phyloP scores from a whole-genome alignment of 2,888 invertebrate genomes.

The Hofmannophila pseudospretella region DNA sequence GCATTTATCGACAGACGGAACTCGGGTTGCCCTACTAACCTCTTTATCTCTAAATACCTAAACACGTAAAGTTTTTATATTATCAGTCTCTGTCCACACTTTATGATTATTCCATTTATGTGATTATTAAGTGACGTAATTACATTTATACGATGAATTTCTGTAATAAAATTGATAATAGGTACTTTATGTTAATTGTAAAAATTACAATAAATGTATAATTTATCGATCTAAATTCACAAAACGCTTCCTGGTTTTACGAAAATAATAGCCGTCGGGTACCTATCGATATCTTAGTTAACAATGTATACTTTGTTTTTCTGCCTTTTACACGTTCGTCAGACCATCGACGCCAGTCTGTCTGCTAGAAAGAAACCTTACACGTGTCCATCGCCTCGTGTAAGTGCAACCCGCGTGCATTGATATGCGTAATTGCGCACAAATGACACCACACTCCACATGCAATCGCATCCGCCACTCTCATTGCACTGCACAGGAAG shows the following conservation, averaged over 20 bases:
- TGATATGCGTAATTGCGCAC: slow-evolving; percentile 22
- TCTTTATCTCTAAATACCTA: slow-evolving; percentile 9
- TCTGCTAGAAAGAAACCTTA: slow-evolving; percentile 16
- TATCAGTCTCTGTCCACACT: background rate
- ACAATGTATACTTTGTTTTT: no score
- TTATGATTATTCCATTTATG: background rate
- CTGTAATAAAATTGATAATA: no score
- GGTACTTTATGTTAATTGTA: no score
- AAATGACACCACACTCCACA: slow-evolving; percentile 7
- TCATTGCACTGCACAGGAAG: no score
- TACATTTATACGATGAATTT: background rate
- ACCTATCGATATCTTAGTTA: no score
- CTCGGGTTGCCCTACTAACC: slow-evolving; percentile 13
- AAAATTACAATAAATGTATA: no score
- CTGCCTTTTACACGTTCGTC: no score
- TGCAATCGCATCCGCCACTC: background rate
- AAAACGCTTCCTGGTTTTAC: no score
- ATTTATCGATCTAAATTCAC: no score
- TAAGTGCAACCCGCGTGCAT: slow-evolving; percentile 2
- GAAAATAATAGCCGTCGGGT: no score
- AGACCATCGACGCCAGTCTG: slow-evolving; percentile 15
- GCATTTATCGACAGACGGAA: slow-evolving; percentile 14
- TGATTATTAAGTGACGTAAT: background rate
- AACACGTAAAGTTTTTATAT: no score
- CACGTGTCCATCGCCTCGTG: slow-evolving; percentile 13